A percentile compares a stretch with the other conserved stretches of the same genome.
phyloP scores from a whole-genome alignment of 2,888 invertebrate species.

The Orchesellides sinensis region DNA sequence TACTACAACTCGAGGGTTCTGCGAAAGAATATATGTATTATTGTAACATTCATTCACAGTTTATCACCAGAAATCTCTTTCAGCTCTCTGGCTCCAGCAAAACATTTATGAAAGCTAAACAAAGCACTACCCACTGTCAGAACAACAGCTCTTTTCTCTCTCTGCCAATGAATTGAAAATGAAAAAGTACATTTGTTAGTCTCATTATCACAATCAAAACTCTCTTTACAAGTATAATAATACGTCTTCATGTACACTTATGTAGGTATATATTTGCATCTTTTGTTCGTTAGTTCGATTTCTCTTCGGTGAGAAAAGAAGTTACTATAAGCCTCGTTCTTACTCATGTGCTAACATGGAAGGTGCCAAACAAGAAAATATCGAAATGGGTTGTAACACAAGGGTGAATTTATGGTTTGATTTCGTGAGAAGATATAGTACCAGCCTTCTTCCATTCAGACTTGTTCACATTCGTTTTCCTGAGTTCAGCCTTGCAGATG shows the following conservation, averaged over 20 bases:
- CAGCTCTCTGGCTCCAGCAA: conserved; percentile 30
- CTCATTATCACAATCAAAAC: conserved; percentile 37
- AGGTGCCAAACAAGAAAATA: conserved; percentile 27
- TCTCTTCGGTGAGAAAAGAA: conserved; percentile 49
- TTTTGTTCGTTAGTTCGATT: conserved; percentile 32
- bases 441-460: not conserved
- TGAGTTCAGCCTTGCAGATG: conserved; percentile 31
- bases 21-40: not conserved
- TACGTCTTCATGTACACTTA: conserved; percentile 7
- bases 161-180: conserved; percentile 40
- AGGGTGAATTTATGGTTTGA: conserved; percentile 58
- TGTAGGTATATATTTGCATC: conserved; percentile 39
- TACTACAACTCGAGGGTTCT: not conserved
- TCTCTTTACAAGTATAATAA: conserved; percentile 17
- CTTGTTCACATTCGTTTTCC: not conserved
- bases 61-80: conserved; percentile 51
- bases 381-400: conserved; percentile 46
- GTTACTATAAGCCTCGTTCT: not conserved
- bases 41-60: conserved; percentile 34
- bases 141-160: not conserved
- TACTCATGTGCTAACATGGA: not conserved
- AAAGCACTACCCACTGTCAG: conserved; percentile 7
- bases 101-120: conserved; percentile 25
- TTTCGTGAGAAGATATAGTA: conserved; percentile 60
- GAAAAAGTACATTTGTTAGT: conserved; percentile 45